Conservation (phyloP, 2,888 invertebrate genomes). For the Hypena proboscidalis region DNA sequence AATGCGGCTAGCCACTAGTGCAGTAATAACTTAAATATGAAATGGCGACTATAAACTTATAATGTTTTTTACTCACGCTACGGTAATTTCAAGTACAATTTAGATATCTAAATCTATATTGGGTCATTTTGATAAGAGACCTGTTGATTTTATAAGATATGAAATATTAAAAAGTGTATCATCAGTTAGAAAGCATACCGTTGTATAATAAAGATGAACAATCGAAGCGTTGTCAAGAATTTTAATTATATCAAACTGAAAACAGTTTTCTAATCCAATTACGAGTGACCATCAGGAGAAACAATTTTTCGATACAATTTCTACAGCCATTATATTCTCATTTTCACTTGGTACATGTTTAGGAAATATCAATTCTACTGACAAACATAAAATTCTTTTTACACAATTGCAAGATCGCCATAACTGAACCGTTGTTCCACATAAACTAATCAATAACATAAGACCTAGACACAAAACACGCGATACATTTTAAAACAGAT, state of each 20-base stretch:
- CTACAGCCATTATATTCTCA: not conserved
- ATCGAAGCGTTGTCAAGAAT: slow-evolving; percentile 56
- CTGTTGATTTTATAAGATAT: slow-evolving; percentile 26
- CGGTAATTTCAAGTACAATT: slow-evolving; percentile 7
- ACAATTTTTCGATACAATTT: too few species aligned
- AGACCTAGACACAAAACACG: slow-evolving; percentile 59
- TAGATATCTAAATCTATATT: slow-evolving; percentile 8
- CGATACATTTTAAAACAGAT: slow-evolving; percentile 44
- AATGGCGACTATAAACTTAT: slow-evolving; percentile 15
- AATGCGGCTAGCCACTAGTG: slow-evolving; percentile 17
- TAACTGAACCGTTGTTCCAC: slow-evolving; percentile 30
- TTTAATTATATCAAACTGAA: slow-evolving; percentile 53
- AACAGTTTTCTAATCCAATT: slow-evolving; percentile 39
- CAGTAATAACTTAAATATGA: slow-evolving; percentile 24
- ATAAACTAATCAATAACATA: slow-evolving; percentile 53
- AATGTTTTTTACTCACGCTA: slow-evolving; percentile 2
- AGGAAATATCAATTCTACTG: not conserved
- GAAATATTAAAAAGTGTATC: slow-evolving; percentile 14
- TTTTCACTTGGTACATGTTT: not conserved
- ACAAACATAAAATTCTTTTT: not conserved
- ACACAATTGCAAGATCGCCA: slow-evolving; percentile 2
- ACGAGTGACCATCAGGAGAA: slow-evolving; percentile 12
- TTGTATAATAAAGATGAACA: slow-evolving; percentile 26
- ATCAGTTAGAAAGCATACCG: slow-evolving; percentile 35
- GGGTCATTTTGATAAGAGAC: slow-evolving; percentile 11